Conservation (phyloP, 2,888 invertebrate genomes). For the Pyrrhosoma nymphula region DNA sequence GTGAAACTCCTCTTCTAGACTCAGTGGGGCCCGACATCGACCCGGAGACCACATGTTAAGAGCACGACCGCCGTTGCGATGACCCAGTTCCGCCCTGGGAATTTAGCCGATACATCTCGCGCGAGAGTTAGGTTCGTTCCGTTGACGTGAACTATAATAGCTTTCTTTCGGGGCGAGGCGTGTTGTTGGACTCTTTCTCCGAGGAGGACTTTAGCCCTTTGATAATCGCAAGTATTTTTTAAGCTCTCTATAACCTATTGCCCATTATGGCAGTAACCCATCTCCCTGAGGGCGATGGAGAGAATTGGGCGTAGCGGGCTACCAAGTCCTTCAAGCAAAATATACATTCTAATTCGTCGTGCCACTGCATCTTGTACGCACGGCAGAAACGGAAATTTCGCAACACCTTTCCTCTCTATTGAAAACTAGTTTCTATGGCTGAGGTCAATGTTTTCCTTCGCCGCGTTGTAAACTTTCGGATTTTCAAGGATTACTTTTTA, state of each 20-base stretch:
- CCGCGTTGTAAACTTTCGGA: background rate
- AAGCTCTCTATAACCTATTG: background rate
- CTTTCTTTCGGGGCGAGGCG: background rate
- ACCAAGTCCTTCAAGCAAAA: background rate
- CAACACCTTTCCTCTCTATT: background rate
- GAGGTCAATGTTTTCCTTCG: background rate
- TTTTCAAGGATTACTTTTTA: constrained; percentile 11
- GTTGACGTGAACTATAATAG: background rate
- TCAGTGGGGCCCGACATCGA: background rate
- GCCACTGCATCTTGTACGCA: background rate
- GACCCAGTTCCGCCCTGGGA: background rate
- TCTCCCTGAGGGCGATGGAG: background rate
- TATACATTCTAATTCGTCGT: background rate
- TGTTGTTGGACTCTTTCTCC: background rate
- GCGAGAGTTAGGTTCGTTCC: constrained; percentile 1
- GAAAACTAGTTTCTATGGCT: background rate
- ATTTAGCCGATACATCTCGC: background rate
- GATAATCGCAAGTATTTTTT: background rate
- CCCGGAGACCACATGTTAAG: constrained; percentile 35
- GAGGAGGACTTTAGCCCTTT: background rate
- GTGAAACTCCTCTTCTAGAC: background rate
- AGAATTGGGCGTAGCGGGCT: background rate
- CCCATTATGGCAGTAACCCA: background rate
- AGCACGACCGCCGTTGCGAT: constrained; percentile 21
- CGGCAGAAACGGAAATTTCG: background rate